These are phyloP conservation scores for Aproaerema taeniolella DNA, from an alignment of 2,888 invertebrate species.

Conservation along the genomic window DNA sequence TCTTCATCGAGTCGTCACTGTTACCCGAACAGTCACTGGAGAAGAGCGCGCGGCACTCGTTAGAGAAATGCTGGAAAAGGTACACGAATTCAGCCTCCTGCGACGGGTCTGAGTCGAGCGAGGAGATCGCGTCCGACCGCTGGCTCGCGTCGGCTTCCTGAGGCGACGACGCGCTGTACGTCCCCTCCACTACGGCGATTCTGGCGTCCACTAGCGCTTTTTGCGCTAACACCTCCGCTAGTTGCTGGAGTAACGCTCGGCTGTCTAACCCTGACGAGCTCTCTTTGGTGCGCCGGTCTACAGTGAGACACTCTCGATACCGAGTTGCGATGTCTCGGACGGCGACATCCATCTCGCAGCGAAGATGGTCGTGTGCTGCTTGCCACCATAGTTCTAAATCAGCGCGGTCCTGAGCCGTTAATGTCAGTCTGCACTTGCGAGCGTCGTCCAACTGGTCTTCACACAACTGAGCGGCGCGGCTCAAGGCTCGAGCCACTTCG, in stretches of 20 bases:
- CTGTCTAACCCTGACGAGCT: constrained; percentile 53
- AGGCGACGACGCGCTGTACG: constrained; percentile 54
- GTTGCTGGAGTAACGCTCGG: constrained; percentile 71
- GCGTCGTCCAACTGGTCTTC: constrained; percentile 78
- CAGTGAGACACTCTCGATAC: constrained; percentile 80
- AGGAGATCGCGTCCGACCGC: constrained; percentile 55
- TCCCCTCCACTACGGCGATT: constrained; percentile 81
- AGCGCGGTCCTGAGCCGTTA: constrained; percentile 82
- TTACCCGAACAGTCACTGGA: constrained; percentile 75
- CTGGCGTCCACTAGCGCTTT: constrained; percentile 87
- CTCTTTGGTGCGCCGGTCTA: constrained; percentile 27
- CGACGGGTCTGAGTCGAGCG: constrained; percentile 75
- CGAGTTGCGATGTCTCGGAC: constrained; percentile 81
- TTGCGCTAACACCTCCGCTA: constrained; percentile 84
- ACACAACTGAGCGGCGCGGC: constrained; percentile 82
- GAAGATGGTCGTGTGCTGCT: constrained; percentile 83
- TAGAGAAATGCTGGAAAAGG: constrained; percentile 80
- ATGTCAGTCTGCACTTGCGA: constrained; percentile 76
- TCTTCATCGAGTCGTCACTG: constrained; percentile 76
- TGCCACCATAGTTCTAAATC: constrained; percentile 86
- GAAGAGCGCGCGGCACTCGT: constrained; percentile 79
- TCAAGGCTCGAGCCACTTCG: constrained; percentile 85
- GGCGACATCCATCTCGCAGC: constrained; percentile 84
- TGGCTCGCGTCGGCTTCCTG: constrained; percentile 28
- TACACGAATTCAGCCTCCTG: constrained; percentile 82